Evolutionary conservation across 1,140 invertebrate species (phyloP).

Genomic region (Formica exsecta): DNA sequence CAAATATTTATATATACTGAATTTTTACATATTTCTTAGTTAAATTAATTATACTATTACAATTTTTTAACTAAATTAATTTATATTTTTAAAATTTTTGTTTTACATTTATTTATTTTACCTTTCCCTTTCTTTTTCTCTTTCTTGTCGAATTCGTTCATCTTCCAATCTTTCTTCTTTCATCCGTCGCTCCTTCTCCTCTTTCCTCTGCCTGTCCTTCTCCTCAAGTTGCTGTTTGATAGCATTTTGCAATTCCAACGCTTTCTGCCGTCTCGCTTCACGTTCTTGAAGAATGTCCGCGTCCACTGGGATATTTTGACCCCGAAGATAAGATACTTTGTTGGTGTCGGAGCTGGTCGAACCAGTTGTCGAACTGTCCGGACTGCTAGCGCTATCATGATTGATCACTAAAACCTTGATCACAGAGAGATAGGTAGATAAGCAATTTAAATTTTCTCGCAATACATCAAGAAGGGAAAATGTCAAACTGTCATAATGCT

Average conservation of each 20-base stretch:
- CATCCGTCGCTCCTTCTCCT: conserved; percentile 88
- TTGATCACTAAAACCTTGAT: conserved; percentile 83
- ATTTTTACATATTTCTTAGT: background rate
- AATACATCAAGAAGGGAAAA: background rate
- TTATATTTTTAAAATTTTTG: background rate
- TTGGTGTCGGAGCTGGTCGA: conserved; percentile 82
- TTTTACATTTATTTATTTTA: conserved; percentile 42
- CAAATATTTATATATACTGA: background rate
- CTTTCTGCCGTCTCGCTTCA: conserved; percentile 90
- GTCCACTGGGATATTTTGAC: conserved; percentile 91
- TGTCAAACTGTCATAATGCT: background rate
- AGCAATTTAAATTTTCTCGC: conserved; percentile 6
- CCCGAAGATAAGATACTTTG: conserved; percentile 89
- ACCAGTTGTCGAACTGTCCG: conserved; percentile 81
- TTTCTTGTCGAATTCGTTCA: conserved; percentile 89
- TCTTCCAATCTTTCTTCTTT: conserved; percentile 90
- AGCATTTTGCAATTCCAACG: conserved; percentile 90
- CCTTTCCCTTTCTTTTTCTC: conserved; percentile 89
- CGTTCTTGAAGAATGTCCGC: conserved; percentile 89
- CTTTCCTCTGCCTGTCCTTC: conserved; percentile 88
- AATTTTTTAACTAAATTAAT: too few species aligned
- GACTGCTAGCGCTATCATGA: conserved; percentile 83
- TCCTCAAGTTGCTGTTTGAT: conserved; percentile 92
- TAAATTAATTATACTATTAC: too few species aligned
- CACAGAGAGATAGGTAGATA: background rate